phyloP scores from a whole-genome alignment of 2,113 vertebrate genomes.

The Colistium nudipinnis region DNA sequence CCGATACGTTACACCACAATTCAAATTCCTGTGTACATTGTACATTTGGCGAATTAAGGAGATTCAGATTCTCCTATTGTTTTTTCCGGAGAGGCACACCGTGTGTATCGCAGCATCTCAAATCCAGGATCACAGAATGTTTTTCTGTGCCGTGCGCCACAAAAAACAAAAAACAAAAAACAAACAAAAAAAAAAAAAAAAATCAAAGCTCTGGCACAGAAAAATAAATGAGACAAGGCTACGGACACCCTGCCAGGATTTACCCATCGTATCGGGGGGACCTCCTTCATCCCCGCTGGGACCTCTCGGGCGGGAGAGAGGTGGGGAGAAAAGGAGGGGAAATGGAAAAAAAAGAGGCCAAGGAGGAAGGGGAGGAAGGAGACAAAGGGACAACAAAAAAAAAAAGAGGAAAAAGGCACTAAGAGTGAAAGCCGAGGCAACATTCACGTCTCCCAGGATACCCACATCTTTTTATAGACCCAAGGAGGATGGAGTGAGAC shows the following conservation, averaged over 20 bases:
- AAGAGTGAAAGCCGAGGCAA: constrained; percentile 63
- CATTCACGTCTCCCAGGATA: constrained; percentile 78
- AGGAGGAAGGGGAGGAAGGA: background rate
- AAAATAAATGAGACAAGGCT: constrained; percentile 52
- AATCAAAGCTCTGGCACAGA: constrained; percentile 18
- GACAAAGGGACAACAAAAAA: background rate
- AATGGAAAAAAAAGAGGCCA: background rate
- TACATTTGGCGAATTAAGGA: too few species aligned
- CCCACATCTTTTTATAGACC: constrained; percentile 80
- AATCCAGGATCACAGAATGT: constrained; percentile 19
- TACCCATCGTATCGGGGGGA: constrained; percentile 57
- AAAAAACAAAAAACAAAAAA: constrained; percentile 28
- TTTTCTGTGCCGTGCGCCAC: constrained; percentile 19
- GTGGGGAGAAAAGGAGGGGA: background rate
- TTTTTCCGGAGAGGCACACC: background rate
- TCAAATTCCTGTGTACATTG: too few species aligned
- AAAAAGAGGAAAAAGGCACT: constrained; percentile 24
- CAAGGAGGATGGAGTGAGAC: constrained; percentile 70
- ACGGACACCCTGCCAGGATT: constrained; percentile 50
- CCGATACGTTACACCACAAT: too few species aligned
- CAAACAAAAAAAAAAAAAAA: constrained; percentile 38
- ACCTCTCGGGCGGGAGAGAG: constrained; percentile 37
- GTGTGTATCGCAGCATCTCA: background rate
- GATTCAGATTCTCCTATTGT: constrained; percentile 9
- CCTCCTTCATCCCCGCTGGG: constrained; percentile 61